Evolutionary conservation across 1,140 invertebrate genomes (phyloP).

Genomic region (Zophobas atratus): DNA sequence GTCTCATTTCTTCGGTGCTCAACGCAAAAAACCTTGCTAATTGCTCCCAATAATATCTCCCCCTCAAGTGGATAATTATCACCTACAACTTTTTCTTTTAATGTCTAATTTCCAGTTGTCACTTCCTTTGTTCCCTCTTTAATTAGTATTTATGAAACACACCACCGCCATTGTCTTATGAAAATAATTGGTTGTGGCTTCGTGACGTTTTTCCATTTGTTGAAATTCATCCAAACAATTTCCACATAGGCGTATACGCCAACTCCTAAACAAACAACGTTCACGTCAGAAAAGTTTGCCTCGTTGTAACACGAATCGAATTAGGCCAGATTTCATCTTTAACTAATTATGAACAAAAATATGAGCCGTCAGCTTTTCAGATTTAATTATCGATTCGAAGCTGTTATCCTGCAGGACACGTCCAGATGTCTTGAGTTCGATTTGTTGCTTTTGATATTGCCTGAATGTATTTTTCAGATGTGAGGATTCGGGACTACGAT

Average conservation of each 20-base stretch:
- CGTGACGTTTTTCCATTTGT: slow-evolving; percentile 15
- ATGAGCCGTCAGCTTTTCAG: too few relatives aligned
- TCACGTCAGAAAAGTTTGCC: too few relatives aligned
- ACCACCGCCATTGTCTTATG: slow-evolving; percentile 12
- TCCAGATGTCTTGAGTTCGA: too few relatives aligned
- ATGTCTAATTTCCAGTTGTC: slow-evolving; percentile 32
- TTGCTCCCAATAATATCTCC: slow-evolving; percentile 2
- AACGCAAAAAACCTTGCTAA: neutral
- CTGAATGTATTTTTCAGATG: neutral
- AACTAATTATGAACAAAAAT: too few relatives aligned
- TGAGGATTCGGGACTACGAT: neutral
- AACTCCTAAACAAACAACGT: too few relatives aligned
- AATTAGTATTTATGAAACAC: slow-evolving; percentile 28
- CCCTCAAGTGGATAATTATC: slow-evolving; percentile 4
- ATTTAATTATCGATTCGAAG: too few relatives aligned
- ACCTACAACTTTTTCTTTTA: slow-evolving; percentile 29
- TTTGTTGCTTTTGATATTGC: neutral
- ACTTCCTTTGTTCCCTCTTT: slow-evolving; percentile 27
- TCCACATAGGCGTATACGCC: too few relatives aligned
- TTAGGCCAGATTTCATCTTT: too few relatives aligned
- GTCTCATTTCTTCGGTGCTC: neutral
- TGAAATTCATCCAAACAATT: neutral
- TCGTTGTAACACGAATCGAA: neutral
- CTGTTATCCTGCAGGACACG: too few relatives aligned
- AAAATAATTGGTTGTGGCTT: slow-evolving; percentile 18